Evolutionary conservation across 1,140 invertebrate genomes (phyloP).

Genomic region (Myzus persicae): DNA sequence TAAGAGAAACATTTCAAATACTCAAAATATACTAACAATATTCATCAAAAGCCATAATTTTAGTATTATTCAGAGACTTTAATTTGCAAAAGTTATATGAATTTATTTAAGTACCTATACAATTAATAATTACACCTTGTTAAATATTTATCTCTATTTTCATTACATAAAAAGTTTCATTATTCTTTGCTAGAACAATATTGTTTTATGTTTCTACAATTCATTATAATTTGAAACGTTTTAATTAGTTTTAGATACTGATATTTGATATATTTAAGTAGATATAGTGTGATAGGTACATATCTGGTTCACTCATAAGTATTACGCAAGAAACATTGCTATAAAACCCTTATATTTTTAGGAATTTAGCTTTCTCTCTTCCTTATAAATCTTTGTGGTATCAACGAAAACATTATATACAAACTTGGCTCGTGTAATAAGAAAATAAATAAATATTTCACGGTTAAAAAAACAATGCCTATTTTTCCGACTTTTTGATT

Average conservation of each 20-base stretch:
- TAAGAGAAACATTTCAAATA: not conserved
- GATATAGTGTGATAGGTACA: not conserved
- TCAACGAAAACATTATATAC: conserved; percentile 9
- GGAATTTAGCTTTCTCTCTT: not conserved
- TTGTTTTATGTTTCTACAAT: not conserved
- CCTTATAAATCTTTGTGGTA: not conserved
- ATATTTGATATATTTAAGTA: not conserved
- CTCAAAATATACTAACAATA: not conserved
- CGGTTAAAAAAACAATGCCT: conserved; percentile 29
- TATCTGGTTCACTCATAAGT: no score
- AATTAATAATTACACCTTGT: not conserved
- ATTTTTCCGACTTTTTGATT: conserved; percentile 36
- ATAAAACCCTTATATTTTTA: not conserved
- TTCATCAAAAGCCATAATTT: not conserved
- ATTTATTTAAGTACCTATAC: not conserved
- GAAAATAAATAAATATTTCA: conserved; percentile 43
- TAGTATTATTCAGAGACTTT: not conserved
- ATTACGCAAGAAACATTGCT: not conserved
- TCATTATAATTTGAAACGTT: not conserved
- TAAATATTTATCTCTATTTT: not conserved
- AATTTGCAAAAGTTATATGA: not conserved
- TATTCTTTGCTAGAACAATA: not conserved
- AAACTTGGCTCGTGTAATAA: conserved; percentile 45
- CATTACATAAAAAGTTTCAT: not conserved
- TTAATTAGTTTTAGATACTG: not conserved